Percentiles rank a stretch among this genome's conserved stretches.
These are phyloP conservation scores for Habropoda laboriosa DNA, from an alignment of 1,140 invertebrate genomes.

Conservation along the genomic window DNA sequence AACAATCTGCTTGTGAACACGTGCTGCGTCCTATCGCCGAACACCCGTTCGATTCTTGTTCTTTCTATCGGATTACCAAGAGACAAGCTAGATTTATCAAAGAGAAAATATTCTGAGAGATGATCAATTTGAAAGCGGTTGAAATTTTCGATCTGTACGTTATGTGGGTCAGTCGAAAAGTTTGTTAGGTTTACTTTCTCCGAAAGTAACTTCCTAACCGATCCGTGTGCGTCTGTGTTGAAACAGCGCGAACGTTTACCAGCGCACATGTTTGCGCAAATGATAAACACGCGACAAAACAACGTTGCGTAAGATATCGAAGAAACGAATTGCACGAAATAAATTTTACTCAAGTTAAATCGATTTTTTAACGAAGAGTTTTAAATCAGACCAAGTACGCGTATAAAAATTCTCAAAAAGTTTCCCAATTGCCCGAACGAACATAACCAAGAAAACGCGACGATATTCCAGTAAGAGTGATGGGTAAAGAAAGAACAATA, in stretches of 20 bases:
- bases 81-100: too few species aligned
- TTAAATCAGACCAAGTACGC: too few species aligned
- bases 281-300: background rate
- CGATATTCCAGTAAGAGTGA: too few species aligned
- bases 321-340: too few species aligned
- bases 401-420: too few species aligned
- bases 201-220: background rate
- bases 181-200: background rate
- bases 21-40: background rate
- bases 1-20: background rate
- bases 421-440: background rate
- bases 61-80: background rate
- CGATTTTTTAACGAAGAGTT: too few species aligned
- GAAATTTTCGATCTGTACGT: background rate
- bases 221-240: too few species aligned
- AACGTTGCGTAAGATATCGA: too few species aligned
- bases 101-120: background rate
- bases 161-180: background rate
- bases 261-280: background rate
- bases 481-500: too few species aligned
- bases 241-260: background rate
- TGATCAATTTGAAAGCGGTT: background rate
- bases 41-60: background rate
- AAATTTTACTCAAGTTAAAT: too few species aligned
- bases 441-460: too few species aligned